phyloP scores from a whole-genome alignment of 1,140 invertebrate genomes.

The Listronotus oregonensis region DNA sequence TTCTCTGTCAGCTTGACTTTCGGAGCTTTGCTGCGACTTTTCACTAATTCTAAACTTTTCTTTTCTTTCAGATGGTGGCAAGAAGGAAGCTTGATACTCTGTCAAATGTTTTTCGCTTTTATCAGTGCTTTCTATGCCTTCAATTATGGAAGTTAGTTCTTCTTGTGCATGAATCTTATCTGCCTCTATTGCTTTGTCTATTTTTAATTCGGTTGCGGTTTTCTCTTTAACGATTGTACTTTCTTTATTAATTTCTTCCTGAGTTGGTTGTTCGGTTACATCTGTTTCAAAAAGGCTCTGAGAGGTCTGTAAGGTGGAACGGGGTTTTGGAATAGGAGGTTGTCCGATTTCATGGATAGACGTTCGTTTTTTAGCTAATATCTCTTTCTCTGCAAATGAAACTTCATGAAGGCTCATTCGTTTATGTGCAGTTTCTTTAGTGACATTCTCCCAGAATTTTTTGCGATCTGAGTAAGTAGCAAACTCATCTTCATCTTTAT shows the following conservation, averaged over 20 bases:
- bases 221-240: conserved; percentile 30
- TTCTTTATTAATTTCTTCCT: conserved; percentile 22
- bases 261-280: conserved; percentile 5
- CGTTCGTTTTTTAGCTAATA: conserved; percentile 43
- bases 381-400: conserved; percentile 38
- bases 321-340: conserved; percentile 57
- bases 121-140: conserved; percentile 34
- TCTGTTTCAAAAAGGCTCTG: conserved; percentile 36
- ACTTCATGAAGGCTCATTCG: conserved; percentile 46
- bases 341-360: conserved; percentile 48
- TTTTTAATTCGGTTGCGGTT: conserved; percentile 27
- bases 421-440: conserved; percentile 45
- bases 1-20: conserved; percentile 31
- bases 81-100: conserved; percentile 52
- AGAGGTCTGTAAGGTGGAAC: conserved; percentile 44
- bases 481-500: conserved; percentile 42
- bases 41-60: conserved; percentile 26
- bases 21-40: conserved; percentile 32
- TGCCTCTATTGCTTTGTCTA: conserved; percentile 35
- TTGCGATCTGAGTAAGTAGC: conserved; percentile 57
- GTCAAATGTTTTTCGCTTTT: conserved; percentile 39
- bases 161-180: conserved; percentile 27
- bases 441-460: conserved; percentile 59
- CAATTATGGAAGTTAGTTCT: conserved; percentile 36
- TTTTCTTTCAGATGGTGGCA: conserved; percentile 45